Conservation (phyloP, 2,797 vertebrate genomes). For the Pantherophis alleghaniensis region DNA sequence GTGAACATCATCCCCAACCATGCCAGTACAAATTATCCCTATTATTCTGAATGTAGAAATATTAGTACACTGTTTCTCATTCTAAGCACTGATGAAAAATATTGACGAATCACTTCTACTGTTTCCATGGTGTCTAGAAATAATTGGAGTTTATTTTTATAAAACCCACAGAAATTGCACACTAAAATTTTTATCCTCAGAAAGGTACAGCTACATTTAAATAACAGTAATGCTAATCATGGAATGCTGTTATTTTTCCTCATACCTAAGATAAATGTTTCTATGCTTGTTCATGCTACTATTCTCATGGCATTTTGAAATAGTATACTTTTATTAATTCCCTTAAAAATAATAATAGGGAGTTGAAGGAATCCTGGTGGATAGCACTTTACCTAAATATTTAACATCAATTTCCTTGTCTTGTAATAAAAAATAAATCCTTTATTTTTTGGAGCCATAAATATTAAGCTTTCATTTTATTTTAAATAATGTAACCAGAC, state of each 20-base stretch:
- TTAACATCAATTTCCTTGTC: conserved; percentile 2
- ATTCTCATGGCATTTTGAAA: neutral
- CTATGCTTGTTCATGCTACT: conserved; percentile 16
- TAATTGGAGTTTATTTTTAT: neutral
- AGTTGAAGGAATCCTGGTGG: neutral
- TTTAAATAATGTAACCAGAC: neutral
- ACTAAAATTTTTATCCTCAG: neutral
- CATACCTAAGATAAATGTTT: neutral
- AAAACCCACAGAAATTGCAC: neutral
- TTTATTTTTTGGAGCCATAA: neutral
- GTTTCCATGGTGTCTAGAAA: neutral
- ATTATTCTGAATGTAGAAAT: neutral
- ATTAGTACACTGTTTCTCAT: neutral
- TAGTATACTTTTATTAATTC: conserved; percentile 4
- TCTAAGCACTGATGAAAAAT: neutral
- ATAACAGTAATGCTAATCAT: conserved; percentile 17
- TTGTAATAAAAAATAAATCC: neutral
- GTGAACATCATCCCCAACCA: neutral
- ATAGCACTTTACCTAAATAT: neutral
- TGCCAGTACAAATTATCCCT: neutral
- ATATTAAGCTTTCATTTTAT: neutral
- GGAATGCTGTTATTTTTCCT: conserved; percentile 8
- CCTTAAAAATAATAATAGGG: neutral
- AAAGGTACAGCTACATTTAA: conserved; percentile 1
- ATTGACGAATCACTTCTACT: neutral